Conservation (phyloP, 2,113 vertebrate species). For the Cyprinodon tularosa region DNA sequence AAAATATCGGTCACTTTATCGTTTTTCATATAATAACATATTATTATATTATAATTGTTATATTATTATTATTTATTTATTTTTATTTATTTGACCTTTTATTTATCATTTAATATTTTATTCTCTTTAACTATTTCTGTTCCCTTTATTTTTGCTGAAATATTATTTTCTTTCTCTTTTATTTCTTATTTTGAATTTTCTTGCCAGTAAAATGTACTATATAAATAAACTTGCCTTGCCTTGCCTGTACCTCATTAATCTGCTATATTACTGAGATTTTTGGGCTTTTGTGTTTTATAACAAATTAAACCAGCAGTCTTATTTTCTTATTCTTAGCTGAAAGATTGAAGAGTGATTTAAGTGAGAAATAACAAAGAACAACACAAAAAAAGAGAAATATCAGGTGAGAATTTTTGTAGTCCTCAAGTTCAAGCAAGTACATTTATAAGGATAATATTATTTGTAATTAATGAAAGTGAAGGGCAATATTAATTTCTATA, state of each 20-base stretch:
- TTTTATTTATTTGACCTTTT: too few species aligned
- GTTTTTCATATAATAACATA: too few species aligned
- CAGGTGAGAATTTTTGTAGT: conserved; percentile 33
- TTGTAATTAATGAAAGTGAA: conserved; percentile 45
- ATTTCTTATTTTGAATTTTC: neutral
- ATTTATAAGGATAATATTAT: conserved; percentile 42
- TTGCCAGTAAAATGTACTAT: too few species aligned
- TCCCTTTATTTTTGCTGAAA: neutral
- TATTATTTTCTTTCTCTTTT: neutral
- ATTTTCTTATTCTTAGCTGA: neutral
- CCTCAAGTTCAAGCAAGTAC: neutral
- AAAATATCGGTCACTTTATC: too few species aligned
- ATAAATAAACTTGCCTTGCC: too few species aligned
- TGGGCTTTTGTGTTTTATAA: too few species aligned
- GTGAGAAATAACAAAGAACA: neutral
- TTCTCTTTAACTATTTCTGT: too few species aligned
- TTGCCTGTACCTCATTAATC: neutral
- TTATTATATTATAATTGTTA: too few species aligned
- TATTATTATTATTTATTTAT: too few species aligned
- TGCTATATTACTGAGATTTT: neutral
- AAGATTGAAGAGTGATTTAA: neutral
- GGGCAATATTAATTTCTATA: conserved; percentile 37
- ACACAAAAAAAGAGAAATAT: conserved; percentile 16
- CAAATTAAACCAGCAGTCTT: neutral
- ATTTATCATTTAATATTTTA: too few species aligned